Evolutionary conservation across 2,113 vertebrate species (phyloP), one percentile per base, ranked within the genome.

Genomic region (Corvus moneduloides): DNA sequence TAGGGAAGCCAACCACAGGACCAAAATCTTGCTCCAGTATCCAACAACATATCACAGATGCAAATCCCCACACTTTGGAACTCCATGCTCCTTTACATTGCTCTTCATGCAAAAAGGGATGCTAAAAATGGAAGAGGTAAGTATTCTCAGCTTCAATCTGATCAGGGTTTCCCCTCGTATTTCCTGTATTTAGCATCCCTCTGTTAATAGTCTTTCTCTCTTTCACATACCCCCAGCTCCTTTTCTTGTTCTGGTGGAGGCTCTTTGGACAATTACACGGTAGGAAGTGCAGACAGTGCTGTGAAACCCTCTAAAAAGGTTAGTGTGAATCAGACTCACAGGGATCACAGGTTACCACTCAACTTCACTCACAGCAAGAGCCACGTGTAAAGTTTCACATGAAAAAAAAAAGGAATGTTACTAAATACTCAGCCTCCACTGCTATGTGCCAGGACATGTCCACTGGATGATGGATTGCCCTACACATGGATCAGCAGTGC

Each of bases 1-100:
- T 56, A 2, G 1, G 43, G 32, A 89, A 89, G 64, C 26, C 61
- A 90, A 64, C 17, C n/a, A 56, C 20, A 56, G 35, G 35, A 87
- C 1, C 32, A 64, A 73, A 75, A 61, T 27, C 32, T 74, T 37
- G 17, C 37, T 64, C 28, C 49, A n/a, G 39, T 21, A 52, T 35
- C 52, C 68, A 89, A 26, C 5, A 49, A 16, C 0, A 0, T 5
- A 13, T 5, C 6, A 0, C 13, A 44, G n/a, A 28, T n/a, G 10
- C 22, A 91, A 46, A 93, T 39, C 43, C 32, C 30, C 7, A 27
- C 1, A 3, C 72, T 77, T 62, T 37, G 48, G 39, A 85, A 51
- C 14, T 68, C 24, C 16, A 16, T 4, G 33, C 6, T 71, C 35
- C 49, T 80, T 59, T 23, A 13, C 0, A 0, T 35, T 20, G 17